Evolutionary conservation across 1,140 invertebrate genomes (phyloP), one percentile per base, ranked within the genome.

Genomic region (Macrosteles quadrilineatus): DNA sequence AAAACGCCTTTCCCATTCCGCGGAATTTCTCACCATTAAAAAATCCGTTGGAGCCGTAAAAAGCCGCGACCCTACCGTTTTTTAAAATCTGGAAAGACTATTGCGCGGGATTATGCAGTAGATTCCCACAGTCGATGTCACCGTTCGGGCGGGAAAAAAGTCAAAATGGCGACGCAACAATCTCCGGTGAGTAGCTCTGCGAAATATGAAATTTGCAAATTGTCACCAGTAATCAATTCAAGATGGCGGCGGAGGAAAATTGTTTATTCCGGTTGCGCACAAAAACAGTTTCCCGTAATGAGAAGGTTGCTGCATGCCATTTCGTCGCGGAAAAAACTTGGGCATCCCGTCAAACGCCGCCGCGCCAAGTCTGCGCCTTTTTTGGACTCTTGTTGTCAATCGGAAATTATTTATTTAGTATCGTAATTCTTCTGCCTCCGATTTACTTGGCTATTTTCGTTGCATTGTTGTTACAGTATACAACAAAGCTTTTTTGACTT

Each of bases 1-100:
- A 65, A 65, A 71, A 71, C 27, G 62, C 36, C 29, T 53, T 71
- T 71, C 63, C 69, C 25, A 36, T 27, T 66, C 69, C 30, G 32
- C 55, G 62, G 45, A 70, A 70, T 21, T 62, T 53, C 69, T 66
- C 47, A 57, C 45, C 23, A 55, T 57, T 36, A 68, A 68, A 68
- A 68, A 68, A 57, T 68, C 45, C 50, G 67, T 57, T 68, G 47
- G 43, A 68, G n/a, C 29, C n/a, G 67, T 68, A 59, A 68, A 59
- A 43, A 66, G 40, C n/a, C n/a, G n/a, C 14, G 17, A 27, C 27
- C 36, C 63, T n/a, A 32, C 30, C n/a, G 62, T 32, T 64, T 64
- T 64, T 40, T 43, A 32, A 43, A 43, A 64, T 21, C 27, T 17
- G 63, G 32, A 43, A 66, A 30, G 14, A 43, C 43, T 66, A 66